Conservation (phyloP, 2,113 vertebrate genomes). For the Meleagris gallopavo region DNA sequence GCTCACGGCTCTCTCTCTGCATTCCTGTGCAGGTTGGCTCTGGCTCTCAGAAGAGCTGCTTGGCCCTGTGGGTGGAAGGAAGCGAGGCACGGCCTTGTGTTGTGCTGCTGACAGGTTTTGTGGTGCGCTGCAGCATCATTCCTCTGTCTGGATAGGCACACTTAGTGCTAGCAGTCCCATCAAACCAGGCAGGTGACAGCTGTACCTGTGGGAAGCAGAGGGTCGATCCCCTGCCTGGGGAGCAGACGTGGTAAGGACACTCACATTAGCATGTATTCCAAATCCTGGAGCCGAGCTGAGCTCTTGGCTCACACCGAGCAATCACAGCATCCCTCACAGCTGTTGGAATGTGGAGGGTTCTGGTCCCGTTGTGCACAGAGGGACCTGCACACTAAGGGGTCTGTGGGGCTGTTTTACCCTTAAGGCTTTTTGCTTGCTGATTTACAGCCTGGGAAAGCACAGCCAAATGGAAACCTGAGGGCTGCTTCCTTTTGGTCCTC, state of each 20-base stretch:
- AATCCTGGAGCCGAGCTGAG: background rate
- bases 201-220: background rate
- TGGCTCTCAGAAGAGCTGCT: background rate
- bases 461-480: constrained; percentile 22
- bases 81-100: background rate
- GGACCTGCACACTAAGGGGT: background rate
- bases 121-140: background rate
- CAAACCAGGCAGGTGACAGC: background rate
- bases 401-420: background rate
- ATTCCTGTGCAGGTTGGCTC: fast-evolving
- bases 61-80: background rate
- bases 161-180: background rate
- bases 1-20: background rate
- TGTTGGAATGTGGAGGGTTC: background rate
- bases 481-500: background rate
- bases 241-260: background rate
- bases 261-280: constrained; percentile 5
- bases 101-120: background rate
- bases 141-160: background rate
- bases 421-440: background rate
- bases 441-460: constrained; percentile 26
- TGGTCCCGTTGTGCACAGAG: background rate
- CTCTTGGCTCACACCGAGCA: background rate
- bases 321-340: background rate
- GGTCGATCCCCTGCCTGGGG: background rate